Percentiles rank a stretch among this genome's conserved stretches.
Conservation (phyloP, 37 sponge, comb jelly and placozoan genomes). For the Oopsacas minuta region DNA sequence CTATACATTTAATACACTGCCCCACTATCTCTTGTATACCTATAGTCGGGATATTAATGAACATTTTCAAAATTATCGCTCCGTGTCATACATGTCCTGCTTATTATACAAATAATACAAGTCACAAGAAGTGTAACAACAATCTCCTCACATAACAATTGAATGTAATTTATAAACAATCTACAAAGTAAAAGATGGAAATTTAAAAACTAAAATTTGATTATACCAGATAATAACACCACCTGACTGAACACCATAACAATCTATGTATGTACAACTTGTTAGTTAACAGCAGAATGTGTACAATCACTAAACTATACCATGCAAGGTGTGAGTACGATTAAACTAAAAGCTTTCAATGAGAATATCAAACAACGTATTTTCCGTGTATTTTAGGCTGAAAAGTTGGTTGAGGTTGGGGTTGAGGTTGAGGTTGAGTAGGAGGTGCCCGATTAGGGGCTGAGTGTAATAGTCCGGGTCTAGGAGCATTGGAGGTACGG, state of each 20-base stretch:
- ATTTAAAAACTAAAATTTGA: neutral
- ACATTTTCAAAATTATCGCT: too few relatives aligned
- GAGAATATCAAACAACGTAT: neutral
- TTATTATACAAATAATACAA: too few relatives aligned
- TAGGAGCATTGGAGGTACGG: neutral
- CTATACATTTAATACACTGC: too few relatives aligned
- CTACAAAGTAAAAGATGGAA: conserved; percentile 8
- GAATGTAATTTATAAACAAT: neutral
- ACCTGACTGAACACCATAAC: neutral
- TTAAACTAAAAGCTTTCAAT: conserved; percentile 15
- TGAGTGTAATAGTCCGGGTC: neutral
- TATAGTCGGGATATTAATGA: too few relatives aligned
- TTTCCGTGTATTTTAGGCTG: neutral
- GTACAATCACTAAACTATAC: neutral
- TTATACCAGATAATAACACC: neutral
- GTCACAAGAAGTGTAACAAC: too few relatives aligned
- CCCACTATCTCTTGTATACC: too few relatives aligned
- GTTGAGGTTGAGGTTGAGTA: neutral
- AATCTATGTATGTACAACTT: conserved; percentile 18
- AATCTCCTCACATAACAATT: too few relatives aligned
- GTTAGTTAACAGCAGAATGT: neutral
- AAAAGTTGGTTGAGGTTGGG: neutral
- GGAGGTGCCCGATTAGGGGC: neutral
- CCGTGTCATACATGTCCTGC: too few relatives aligned
- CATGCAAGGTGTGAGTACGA: neutral